Evolutionary conservation across 2,888 invertebrate genomes (phyloP).

Genomic region (Euplexia lucipara): DNA sequence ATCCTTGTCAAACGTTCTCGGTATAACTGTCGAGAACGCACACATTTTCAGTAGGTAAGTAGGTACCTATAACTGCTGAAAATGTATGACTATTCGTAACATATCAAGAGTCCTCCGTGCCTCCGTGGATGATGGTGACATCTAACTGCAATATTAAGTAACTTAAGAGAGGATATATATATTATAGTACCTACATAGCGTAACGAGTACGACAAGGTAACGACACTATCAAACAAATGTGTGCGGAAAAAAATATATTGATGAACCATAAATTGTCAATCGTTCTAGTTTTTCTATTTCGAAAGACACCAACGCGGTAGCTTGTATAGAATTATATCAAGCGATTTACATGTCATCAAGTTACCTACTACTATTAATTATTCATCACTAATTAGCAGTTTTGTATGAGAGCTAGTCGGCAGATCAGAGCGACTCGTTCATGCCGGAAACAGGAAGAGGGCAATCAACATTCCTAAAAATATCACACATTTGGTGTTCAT

Average conservation of each 20-base stretch:
- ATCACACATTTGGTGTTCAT: constrained; percentile 90
- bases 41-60: no score
- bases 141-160: constrained; percentile 26
- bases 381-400: constrained; percentile 87
- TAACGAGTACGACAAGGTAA: constrained; percentile 8
- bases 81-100: no score
- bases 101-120: no score
- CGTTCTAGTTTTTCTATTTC: constrained; percentile 51
- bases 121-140: no score
- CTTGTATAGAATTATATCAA: constrained; percentile 70
- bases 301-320: constrained; percentile 32
- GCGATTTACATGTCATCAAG: constrained; percentile 77
- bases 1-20: no score
- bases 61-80: no score
- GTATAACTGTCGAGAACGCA: no score
- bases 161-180: constrained; percentile 10
- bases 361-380: constrained; percentile 83
- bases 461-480: constrained; percentile 91
- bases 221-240: constrained; percentile 1
- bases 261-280: constrained; percentile 23
- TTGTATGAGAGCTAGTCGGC: constrained; percentile 79
- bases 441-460: constrained; percentile 90
- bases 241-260: constrained; percentile 36
- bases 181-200: constrained; percentile 1
- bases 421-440: constrained; percentile 81